Evolutionary conservation across 2,113 vertebrate species (phyloP), one percentile per base, ranked within the genome.

Genomic region (Osmerus eperlanus): DNA sequence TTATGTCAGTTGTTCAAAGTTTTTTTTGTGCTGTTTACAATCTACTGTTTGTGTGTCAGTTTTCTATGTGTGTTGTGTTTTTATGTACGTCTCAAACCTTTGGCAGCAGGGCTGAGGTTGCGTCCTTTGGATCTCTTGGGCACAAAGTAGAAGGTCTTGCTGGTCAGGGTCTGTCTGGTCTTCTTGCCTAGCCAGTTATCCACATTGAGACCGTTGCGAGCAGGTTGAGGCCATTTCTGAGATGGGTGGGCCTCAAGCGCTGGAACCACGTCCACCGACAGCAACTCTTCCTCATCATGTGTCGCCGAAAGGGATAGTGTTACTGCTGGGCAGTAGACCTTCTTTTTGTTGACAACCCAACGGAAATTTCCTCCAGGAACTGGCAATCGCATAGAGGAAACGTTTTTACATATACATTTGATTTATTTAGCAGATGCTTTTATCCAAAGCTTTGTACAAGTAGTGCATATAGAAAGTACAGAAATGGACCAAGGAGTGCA

Each of bases 241-340:
- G 11, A 29, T 0, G 63, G 3, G 1, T 54, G 36, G 14, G 84
- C 84, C 81, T 90, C 69, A 54, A 92, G 79, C 4, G 88, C 81
- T 19, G 85, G 89, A 66, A 91, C 84, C n/a, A 92, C 74, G 0
- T 91, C 89, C 51, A 90, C 32, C 1, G 89, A 89, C 64, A 91
- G 75, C 61, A 77, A 21, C 52, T 76, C 29, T 1, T 52, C 71
- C 4, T 47, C 5, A 0, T 7, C 16, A 18, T 76, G 68, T 0
- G 13, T 12, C 7, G 65, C 72, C 68, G 60, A 52, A 71, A 89
- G 73, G 5, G 74, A 78, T 51, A 92, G 65, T 4, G 82, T 86
- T 54, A 91, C 80, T 0, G 84, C 90, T 0, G 90, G 88, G 3
- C 67, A 83, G 69, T 65, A 16, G 0, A 54, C 14, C 2, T 19